Evolutionary conservation across 2,888 invertebrate genomes (phyloP).

Genomic region (Bombyx huttoni): DNA sequence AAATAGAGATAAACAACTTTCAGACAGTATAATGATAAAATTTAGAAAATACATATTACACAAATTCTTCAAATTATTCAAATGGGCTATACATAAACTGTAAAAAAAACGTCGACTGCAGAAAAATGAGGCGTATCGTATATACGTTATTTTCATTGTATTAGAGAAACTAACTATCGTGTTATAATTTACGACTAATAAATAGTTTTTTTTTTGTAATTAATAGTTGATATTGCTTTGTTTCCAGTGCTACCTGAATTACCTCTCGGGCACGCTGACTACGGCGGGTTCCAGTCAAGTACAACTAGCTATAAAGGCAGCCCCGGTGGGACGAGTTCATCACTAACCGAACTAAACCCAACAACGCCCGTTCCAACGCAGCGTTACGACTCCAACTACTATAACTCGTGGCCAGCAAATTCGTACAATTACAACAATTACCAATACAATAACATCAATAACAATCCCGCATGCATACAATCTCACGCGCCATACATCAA

Average conservation of each 20-base stretch:
- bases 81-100: no score
- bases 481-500: conserved; percentile 75
- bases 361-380: conserved; percentile 36
- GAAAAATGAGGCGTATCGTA: no score
- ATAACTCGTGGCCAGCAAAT: conserved; percentile 75
- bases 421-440: conserved; percentile 80
- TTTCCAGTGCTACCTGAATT: conserved; percentile 73
- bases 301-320: conserved; percentile 52
- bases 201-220: no score
- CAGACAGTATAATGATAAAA: no score
- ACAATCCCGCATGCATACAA: conserved; percentile 62
- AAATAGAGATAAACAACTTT: no score
- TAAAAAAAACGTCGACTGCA: no score
- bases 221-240: conserved; percentile 4
- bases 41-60: no score
- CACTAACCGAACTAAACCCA: conserved; percentile 60
- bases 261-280: conserved; percentile 51
- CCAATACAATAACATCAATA: conserved; percentile 77
- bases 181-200: no score
- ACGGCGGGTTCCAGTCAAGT: conserved; percentile 51
- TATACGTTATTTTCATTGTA: no score
- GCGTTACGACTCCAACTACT: conserved; percentile 70
- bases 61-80: no score
- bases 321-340: conserved; percentile 39
- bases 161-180: no score